These are phyloP conservation scores for Bombus fervidus DNA, from an alignment of 1,140 invertebrate species.

Conservation along the genomic window DNA sequence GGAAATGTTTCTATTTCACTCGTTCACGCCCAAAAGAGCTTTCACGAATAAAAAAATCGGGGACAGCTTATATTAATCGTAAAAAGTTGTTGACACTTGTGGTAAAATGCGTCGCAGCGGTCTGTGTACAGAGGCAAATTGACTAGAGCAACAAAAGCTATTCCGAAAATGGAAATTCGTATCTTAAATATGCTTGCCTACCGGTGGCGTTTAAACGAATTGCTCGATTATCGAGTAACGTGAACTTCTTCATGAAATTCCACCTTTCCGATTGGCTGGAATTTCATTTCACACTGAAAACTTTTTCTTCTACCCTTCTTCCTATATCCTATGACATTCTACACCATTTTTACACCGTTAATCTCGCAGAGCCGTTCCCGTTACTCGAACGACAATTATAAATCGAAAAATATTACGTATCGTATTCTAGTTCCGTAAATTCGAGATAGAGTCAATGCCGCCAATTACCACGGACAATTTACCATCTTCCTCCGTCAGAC, in stretches of 20 bases:
- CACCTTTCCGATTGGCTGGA: conserved; percentile 40
- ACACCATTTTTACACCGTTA: neutral
- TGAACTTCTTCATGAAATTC: conserved; percentile 56
- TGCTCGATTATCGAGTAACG: conserved; percentile 43
- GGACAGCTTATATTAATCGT: neutral
- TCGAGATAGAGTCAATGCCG: conserved; percentile 1
- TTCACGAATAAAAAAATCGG: neutral
- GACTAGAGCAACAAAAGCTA: neutral
- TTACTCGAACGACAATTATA: neutral
- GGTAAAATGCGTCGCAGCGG: neutral
- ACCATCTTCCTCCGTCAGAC: conserved; percentile 15
- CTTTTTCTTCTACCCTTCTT: neutral
- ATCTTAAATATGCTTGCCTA: conserved; percentile 38
- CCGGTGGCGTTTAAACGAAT: conserved; percentile 44
- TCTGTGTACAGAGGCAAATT: conserved; percentile 23
- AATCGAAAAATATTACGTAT: neutral
- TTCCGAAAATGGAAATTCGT: conserved; percentile 57
- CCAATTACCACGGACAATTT: conserved; percentile 32
- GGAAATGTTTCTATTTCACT: neutral
- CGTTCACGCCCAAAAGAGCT: fast-evolving
- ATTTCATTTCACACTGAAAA: conserved; percentile 42
- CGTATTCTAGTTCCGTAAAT: conserved; percentile 2
- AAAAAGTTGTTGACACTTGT: conserved; percentile 1
- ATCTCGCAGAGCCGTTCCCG: neutral
- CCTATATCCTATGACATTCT: neutral